Evolutionary conservation across 2,888 invertebrate genomes (phyloP).

Genomic region (Endotricha flammealis): DNA sequence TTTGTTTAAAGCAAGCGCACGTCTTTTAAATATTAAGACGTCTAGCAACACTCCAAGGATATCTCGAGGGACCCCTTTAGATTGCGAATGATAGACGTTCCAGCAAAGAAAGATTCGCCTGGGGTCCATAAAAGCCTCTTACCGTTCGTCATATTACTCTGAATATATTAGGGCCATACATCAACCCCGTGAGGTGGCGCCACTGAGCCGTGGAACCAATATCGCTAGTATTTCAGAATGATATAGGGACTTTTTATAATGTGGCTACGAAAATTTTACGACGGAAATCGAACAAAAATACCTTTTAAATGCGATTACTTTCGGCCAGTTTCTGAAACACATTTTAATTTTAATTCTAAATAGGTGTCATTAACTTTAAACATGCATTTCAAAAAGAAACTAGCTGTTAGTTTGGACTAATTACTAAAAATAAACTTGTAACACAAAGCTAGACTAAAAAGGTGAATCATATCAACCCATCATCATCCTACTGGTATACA

Average conservation of each 20-base stretch:
- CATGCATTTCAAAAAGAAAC: too few relatives aligned
- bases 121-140: conserved; percentile 31
- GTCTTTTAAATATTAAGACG: conserved; percentile 6
- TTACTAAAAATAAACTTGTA: too few relatives aligned
- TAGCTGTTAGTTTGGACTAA: too few relatives aligned
- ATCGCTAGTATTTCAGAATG: conserved; percentile 10
- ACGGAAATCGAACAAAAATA: conserved; percentile 36
- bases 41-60: conserved; percentile 4
- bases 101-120: conserved; percentile 29
- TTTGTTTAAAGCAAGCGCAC: not conserved
- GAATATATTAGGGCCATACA: conserved; percentile 41
- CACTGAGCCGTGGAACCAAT: conserved; percentile 14
- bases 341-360: too few relatives aligned
- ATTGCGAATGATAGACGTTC: conserved; percentile 11
- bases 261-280: not conserved
- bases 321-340: too few relatives aligned
- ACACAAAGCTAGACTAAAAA: too few relatives aligned
- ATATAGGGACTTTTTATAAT: conserved; percentile 7
- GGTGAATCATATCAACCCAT: too few relatives aligned
- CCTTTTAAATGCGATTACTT: too few relatives aligned
- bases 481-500: too few relatives aligned
- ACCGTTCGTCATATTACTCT: conserved; percentile 37
- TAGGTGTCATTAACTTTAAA: too few relatives aligned
- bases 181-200: conserved; percentile 12
- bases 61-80: conserved; percentile 5